Conservation (phyloP, 2,888 invertebrate species). For the Drosophila affinis region DNA sequence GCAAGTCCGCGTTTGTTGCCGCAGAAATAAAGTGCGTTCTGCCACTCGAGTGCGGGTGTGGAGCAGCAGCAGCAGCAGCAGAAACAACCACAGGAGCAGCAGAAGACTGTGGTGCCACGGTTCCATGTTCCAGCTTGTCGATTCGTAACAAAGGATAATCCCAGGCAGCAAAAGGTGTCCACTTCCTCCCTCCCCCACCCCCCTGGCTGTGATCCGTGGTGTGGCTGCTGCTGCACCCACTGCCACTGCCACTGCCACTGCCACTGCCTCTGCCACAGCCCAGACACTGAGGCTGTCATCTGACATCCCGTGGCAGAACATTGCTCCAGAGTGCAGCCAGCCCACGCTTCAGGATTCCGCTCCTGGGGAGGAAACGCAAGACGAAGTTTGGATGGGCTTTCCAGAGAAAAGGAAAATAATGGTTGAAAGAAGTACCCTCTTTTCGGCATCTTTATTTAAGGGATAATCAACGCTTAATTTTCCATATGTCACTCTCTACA, state of each 20-base stretch:
- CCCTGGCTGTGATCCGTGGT: slow-evolving; percentile 19
- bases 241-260: slow-evolving; percentile 45
- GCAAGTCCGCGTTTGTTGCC: slow-evolving; percentile 45
- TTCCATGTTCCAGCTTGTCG: slow-evolving; percentile 72
- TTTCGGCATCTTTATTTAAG: no score
- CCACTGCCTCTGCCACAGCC: slow-evolving; percentile 1
- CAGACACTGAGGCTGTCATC: slow-evolving; percentile 19
- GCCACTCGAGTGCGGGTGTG: slow-evolving; percentile 27
- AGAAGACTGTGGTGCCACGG: slow-evolving; percentile 24
- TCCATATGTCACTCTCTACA: no score
- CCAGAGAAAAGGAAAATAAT: neutral
- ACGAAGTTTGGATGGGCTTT: slow-evolving; percentile 2
- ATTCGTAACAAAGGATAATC: slow-evolving; percentile 75
- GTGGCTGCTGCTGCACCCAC: slow-evolving; percentile 62
- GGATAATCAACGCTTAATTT: no score
- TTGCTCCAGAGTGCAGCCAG: slow-evolving; percentile 4
- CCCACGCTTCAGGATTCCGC: slow-evolving; percentile 20
- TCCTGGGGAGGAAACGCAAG: neutral
- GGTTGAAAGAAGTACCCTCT: no score
- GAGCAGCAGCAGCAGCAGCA: slow-evolving; percentile 6
- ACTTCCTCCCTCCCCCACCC: slow-evolving; percentile 3
- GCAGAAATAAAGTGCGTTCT: slow-evolving; percentile 62
- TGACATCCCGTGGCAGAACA: slow-evolving; percentile 18
- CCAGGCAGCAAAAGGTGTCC: slow-evolving; percentile 44
- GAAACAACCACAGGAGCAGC: slow-evolving; percentile 22